These are phyloP conservation scores for Macrosteles quadrilineatus DNA, from an alignment of 1,140 invertebrate species.

Conservation along the genomic window DNA sequence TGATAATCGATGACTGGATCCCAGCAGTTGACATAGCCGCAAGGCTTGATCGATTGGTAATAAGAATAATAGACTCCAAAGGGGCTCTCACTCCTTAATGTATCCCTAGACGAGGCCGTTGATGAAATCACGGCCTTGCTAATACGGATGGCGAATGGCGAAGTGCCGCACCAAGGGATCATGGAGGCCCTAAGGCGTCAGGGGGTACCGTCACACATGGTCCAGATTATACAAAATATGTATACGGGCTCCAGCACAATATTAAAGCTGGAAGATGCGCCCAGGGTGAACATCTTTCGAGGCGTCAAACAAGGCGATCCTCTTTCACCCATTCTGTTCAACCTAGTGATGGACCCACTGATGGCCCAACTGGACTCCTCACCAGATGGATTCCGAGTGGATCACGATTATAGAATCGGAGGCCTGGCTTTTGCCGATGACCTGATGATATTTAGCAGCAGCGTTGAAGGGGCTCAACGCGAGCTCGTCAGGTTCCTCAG, in stretches of 20 bases:
- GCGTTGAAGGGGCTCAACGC: too few relatives aligned
- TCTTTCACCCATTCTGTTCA: not conserved
- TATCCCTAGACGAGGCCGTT: not conserved
- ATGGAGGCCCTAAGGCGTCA: not conserved
- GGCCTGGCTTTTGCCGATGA: not conserved
- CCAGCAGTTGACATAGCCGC: too few relatives aligned
- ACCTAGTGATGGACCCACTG: too few relatives aligned
- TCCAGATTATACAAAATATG: too few relatives aligned
- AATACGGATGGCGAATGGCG: not conserved
- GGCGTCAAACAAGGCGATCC: not conserved
- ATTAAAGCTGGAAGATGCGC: not conserved
- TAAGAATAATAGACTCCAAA: conserved; percentile 37
- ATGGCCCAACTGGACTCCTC: not conserved
- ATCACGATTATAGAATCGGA: too few relatives aligned
- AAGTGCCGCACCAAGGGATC: not conserved
- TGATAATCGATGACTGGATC: too few relatives aligned
- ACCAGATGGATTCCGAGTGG: not conserved
- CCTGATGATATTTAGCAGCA: not conserved
- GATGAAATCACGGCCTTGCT: too few relatives aligned
- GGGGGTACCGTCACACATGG: too few relatives aligned
- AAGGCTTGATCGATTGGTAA: too few relatives aligned
- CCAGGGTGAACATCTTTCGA: not conserved
- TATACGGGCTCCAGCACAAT: too few relatives aligned
- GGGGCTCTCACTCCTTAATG: not conserved
- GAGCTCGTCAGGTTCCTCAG: too few relatives aligned